These are phyloP conservation scores for Pseudorhombus dupliciocellatus DNA, from an alignment of 2,113 vertebrate genomes.

Conservation along the genomic window DNA sequence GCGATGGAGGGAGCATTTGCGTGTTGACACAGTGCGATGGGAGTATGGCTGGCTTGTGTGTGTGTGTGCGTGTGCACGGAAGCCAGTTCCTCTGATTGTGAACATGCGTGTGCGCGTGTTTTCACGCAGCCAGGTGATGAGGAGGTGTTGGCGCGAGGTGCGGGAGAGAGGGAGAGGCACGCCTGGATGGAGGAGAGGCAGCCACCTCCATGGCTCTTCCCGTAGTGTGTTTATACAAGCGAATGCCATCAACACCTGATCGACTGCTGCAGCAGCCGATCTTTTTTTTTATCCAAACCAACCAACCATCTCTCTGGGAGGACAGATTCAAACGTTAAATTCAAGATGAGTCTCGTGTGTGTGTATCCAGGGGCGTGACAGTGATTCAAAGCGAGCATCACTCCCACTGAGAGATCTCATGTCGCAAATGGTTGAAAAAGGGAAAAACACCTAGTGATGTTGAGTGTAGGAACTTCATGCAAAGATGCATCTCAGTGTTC, in stretches of 20 bases:
- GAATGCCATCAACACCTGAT: conserved; percentile 6
- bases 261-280: conserved; percentile 41
- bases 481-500: background rate
- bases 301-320: background rate
- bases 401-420: conserved; percentile 23
- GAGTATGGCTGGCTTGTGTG: background rate
- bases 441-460: background rate
- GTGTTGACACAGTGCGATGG: conserved; percentile 34
- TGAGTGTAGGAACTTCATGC: background rate
- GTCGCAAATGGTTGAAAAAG: conserved; percentile 2
- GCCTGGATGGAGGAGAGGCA: conserved; percentile 51
- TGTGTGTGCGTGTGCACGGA: conserved; percentile 18
- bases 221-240: background rate
- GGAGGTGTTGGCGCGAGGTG: conserved; percentile 61
- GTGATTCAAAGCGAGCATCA: conserved; percentile 41
- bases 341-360: conserved; percentile 21
- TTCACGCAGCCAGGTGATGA: conserved; percentile 63
- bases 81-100: conserved; percentile 41
- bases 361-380: conserved; percentile 58
- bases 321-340: conserved; percentile 41
- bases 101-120: conserved; percentile 7
- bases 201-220: background rate
- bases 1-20: conserved; percentile 57
- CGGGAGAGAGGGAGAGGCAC: conserved; percentile 55
- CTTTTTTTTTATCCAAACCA: background rate